These are phyloP conservation scores for Argopecten irradians DNA, from an alignment of 1,140 invertebrate genomes.

Conservation along the genomic window DNA sequence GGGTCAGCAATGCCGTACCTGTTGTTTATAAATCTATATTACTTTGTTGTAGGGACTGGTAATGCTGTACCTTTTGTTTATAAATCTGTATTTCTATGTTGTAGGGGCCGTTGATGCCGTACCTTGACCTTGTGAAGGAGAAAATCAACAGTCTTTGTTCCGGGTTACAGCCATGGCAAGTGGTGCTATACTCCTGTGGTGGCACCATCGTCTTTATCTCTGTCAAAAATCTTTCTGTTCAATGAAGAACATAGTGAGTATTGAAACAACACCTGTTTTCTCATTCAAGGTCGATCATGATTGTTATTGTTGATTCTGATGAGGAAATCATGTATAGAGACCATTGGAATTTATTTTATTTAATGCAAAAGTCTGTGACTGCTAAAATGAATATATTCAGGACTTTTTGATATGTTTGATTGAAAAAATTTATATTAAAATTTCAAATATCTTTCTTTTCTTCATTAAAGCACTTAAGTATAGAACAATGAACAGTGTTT, in stretches of 20 bases:
- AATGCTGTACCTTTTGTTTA: neutral
- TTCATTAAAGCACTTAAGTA: conserved; percentile 79
- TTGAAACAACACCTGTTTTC: neutral
- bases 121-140: conserved; percentile 55
- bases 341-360: too few species aligned
- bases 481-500: conserved; percentile 76
- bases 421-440: neutral
- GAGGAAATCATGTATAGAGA: too few species aligned
- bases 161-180: conserved; percentile 71
- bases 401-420: neutral
- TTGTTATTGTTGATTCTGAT: neutral
- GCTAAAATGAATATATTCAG: too few species aligned
- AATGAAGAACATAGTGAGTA: conserved; percentile 85
- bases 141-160: conserved; percentile 63
- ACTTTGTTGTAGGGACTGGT: neutral
- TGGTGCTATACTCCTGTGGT: conserved; percentile 69
- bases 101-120: conserved; percentile 55
- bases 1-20: conserved; percentile 12
- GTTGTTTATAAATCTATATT: conserved; percentile 19
- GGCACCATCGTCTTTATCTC: conserved; percentile 79
- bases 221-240: conserved; percentile 84
- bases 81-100: conserved; percentile 38
- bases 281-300: neutral
- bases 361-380: neutral
- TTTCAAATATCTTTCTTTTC: conserved; percentile 42